Evolutionary conservation across 2,888 invertebrate genomes (phyloP).

Genomic region (Quadriops clusia): DNA sequence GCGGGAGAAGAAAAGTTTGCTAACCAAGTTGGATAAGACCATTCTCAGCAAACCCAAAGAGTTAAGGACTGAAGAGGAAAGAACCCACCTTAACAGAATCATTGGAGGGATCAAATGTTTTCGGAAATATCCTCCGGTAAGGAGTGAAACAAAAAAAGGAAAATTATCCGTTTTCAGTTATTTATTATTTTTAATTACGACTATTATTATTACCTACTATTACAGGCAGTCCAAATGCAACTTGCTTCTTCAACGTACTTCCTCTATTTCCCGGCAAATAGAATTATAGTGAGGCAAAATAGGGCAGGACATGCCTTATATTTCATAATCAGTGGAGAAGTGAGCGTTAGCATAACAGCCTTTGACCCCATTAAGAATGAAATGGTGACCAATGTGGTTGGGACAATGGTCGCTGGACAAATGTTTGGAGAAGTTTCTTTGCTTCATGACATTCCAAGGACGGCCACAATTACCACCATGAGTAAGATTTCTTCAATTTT

Average conservation of each 20-base stretch:
- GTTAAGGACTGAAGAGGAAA: constrained; percentile 48
- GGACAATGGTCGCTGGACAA: constrained; percentile 44
- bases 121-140: constrained; percentile 46
- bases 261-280: constrained; percentile 45
- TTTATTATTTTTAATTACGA: no score
- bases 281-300: constrained; percentile 49
- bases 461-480: constrained; percentile 46
- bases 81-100: constrained; percentile 43
- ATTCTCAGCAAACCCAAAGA: constrained; percentile 44
- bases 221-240: constrained; percentile 49
- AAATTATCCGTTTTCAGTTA: no score
- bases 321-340: constrained; percentile 52
- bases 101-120: constrained; percentile 52
- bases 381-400: constrained; percentile 39
- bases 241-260: constrained; percentile 50
- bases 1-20: constrained; percentile 24
- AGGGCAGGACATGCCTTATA: constrained; percentile 49
- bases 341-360: constrained; percentile 39
- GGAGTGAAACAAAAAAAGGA: no score
- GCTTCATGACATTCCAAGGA: constrained; percentile 47
- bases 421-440: constrained; percentile 58
- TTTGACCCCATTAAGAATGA: constrained; percentile 42
- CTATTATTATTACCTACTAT: no score
- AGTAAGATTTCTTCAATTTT: constrained; percentile 33
- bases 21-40: constrained; percentile 36